These are phyloP conservation scores for Takifugu rubripes DNA, from an alignment of 2,797 vertebrate genomes.

Conservation along the genomic window DNA sequence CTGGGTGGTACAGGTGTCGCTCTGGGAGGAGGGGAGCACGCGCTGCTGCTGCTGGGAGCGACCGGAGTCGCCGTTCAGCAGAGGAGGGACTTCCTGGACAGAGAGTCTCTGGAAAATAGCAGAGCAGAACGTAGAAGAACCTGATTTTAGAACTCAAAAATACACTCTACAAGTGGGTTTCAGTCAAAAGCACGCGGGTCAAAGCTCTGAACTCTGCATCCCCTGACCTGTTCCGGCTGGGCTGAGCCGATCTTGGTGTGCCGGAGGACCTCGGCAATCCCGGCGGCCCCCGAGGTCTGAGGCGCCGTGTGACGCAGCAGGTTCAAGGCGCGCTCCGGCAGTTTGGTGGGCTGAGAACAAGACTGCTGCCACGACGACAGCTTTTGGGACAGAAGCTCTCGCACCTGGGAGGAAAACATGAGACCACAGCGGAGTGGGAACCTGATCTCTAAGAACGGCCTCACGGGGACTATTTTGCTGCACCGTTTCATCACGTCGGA, in stretches of 20 bases:
- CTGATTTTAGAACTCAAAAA: too few relatives aligned
- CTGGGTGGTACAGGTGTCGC: slow-evolving; percentile 53
- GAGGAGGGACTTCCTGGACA: slow-evolving; percentile 80
- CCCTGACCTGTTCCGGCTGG: slow-evolving; percentile 71
- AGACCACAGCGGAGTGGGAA: not conserved
- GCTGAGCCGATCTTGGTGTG: slow-evolving; percentile 71
- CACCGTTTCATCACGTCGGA: too few relatives aligned
- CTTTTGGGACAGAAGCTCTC: slow-evolving; percentile 82
- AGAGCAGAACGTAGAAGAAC: not conserved
- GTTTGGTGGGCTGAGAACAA: slow-evolving; percentile 80
- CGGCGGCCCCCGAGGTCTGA: slow-evolving; percentile 72
- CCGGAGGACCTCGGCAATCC: slow-evolving; percentile 76
- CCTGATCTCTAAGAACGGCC: not conserved
- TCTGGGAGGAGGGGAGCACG: slow-evolving; percentile 58
- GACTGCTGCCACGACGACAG: slow-evolving; percentile 83
- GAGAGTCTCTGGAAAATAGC: slow-evolving; percentile 73
- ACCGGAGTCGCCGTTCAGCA: slow-evolving; percentile 78
- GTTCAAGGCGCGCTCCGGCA: slow-evolving; percentile 81
- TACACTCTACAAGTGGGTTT: too few relatives aligned
- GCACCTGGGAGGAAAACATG: slow-evolving; percentile 68
- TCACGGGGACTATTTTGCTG: too few relatives aligned
- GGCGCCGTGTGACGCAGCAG: slow-evolving; percentile 81
- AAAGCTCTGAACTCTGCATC: rapidly evolving
- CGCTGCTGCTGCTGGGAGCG: slow-evolving; percentile 72
- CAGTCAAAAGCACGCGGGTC: not conserved